Base-by-base conservation (phyloP, 2,888 invertebrate genomes). In the Nomada hirtipes region DNA sequence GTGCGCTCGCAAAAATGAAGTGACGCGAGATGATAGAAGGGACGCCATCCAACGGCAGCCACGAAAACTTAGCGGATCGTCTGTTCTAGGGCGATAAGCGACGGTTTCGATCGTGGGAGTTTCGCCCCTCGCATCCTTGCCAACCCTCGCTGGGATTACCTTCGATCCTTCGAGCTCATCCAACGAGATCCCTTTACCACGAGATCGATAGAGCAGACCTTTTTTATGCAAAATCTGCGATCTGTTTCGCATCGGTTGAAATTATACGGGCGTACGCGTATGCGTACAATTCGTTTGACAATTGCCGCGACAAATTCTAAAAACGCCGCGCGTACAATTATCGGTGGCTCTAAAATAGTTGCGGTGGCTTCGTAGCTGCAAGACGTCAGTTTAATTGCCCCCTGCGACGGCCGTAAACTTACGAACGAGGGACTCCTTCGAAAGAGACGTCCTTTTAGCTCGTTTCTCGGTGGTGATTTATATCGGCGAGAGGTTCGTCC, bases 41-140 rank as follows among this genome's bases (percentile, higher is more conserved):
- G 11, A 74, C 86, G 85, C 85, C 85, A 85, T 83, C 85, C 85
- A 83, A 86, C 85, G 85, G 85, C 69, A 29, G 61, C 44, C 44
- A 52, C 65, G 80, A 76, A 85, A 83, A 81, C 86, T 77, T 65
- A 50, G 47, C 42, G 68, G 23, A 42, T 67, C 55, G 64, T 63
- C 84, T 76, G 85, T 77, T 84, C 79, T 59, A 61, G 29, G 64
- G 73, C 82, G 87, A 90, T 89, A 86, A 90, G 77, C 65, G 73
- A 55, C 69, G 67, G 73, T 78, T 85, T 76, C 29, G 70, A 15
- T 44, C 47, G 53, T 36, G 47, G 26, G 20, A 61, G 23, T 36
- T 26, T 47, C 23, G 10, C 50, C 55, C 23, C 53, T 70, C 53
- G 13, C 44, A 20, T 36, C 63, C 59, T 44, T 15, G 23, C 61